A percentile compares a stretch with the other conserved stretches of the same genome.
Conservation (phyloP, 2,888 invertebrate species). For the Sthenelais limicola region DNA sequence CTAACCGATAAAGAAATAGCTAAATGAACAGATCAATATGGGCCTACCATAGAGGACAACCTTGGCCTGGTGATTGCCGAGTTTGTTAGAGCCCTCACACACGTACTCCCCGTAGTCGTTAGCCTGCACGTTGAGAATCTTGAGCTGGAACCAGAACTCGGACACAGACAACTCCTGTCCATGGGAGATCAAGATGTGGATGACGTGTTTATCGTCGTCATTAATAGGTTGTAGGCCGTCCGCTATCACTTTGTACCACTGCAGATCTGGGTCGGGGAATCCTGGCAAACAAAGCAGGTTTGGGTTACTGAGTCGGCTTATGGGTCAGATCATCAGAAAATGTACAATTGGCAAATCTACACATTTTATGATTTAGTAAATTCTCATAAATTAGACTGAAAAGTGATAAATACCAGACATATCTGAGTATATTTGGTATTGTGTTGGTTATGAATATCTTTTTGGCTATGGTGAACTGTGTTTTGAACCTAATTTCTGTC, state of each 20-base stretch:
- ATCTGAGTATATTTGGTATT: no score
- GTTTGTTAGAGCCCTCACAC: slow-evolving; percentile 64
- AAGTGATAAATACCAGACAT: no score
- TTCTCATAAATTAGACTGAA: no score
- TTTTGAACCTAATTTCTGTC: no score
- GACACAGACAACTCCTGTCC: slow-evolving; percentile 56
- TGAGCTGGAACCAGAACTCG: slow-evolving; percentile 68
- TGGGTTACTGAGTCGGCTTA: no score
- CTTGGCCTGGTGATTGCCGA: slow-evolving; percentile 55
- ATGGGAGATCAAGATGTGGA: slow-evolving; percentile 63
- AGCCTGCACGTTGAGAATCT: slow-evolving; percentile 67
- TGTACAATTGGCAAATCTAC: no score
- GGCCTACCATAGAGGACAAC: slow-evolving; percentile 63
- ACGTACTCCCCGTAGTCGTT: slow-evolving; percentile 65
- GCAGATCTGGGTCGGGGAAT: slow-evolving; percentile 64
- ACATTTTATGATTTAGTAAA: no score
- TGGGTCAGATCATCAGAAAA: no score
- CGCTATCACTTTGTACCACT: slow-evolving; percentile 58
- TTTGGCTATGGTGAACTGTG: no score
- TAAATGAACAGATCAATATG: background rate
- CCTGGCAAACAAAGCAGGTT: slow-evolving; percentile 52
- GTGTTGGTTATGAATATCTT: no score
- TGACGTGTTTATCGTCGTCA: slow-evolving; percentile 65
- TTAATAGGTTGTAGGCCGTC: slow-evolving; percentile 54
- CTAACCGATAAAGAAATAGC: no score